These are phyloP conservation scores for Chaenogobius annularis DNA, from an alignment of 2,113 vertebrate species.

Conservation along the genomic window DNA sequence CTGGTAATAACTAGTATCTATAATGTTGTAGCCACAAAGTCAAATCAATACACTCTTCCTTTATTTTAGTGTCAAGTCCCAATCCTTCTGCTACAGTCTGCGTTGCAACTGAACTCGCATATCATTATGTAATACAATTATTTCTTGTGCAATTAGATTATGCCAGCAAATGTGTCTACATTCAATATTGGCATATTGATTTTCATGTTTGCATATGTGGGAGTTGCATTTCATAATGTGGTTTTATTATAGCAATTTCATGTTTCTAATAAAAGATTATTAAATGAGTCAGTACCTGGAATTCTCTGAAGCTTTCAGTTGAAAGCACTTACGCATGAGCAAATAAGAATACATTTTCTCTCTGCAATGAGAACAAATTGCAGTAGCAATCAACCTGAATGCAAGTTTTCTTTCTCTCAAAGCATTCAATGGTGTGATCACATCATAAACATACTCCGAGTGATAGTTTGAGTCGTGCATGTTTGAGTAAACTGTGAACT, in stretches of 20 bases:
- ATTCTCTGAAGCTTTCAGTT: not conserved
- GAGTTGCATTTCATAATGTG: not conserved
- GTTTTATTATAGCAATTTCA: not conserved
- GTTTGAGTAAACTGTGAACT: too few species aligned
- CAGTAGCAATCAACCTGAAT: too few species aligned
- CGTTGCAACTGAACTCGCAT: too few species aligned
- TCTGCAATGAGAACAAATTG: constrained; percentile 19
- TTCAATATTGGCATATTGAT: not conserved
- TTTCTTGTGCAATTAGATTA: not conserved
- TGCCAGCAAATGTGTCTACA: not conserved
- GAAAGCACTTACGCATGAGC: not conserved
- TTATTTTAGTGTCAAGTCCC: too few species aligned
- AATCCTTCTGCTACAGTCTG: too few species aligned
- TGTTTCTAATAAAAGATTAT: not conserved
- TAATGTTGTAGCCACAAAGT: too few species aligned
- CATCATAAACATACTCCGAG: too few species aligned
- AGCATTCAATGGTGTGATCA: too few species aligned
- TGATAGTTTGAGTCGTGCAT: too few species aligned
- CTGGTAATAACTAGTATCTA: too few species aligned
- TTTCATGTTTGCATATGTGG: not conserved
- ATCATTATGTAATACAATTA: not conserved
- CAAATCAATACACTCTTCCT: too few species aligned
- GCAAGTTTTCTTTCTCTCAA: too few species aligned
- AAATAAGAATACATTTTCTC: constrained; percentile 12
- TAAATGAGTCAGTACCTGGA: not conserved